These are phyloP conservation scores for Hyperopisus bebe DNA, from an alignment of 2,113 vertebrate genomes.

Conservation along the genomic window DNA sequence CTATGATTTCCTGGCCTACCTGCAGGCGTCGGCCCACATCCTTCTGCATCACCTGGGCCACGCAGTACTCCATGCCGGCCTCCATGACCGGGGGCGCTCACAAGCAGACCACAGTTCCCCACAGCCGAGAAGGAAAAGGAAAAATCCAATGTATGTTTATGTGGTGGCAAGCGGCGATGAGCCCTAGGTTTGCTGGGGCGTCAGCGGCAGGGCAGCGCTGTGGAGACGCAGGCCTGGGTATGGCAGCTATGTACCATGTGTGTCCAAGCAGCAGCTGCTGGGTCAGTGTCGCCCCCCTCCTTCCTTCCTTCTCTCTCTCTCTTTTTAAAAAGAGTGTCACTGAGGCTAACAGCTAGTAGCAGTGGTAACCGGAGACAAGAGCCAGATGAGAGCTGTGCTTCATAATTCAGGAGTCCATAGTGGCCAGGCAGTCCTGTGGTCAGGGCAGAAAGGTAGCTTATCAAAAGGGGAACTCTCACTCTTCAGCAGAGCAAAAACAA, in stretches of 20 bases:
- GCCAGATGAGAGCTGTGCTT: slow-evolving; percentile 55
- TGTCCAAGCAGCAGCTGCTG: slow-evolving; percentile 87
- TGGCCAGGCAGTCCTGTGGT: slow-evolving; percentile 31
- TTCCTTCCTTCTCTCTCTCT: slow-evolving; percentile 44
- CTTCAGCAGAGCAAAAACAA: neutral
- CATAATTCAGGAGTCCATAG: slow-evolving; percentile 73
- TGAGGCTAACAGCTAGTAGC: slow-evolving; percentile 70
- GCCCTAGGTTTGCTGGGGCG: slow-evolving; percentile 55
- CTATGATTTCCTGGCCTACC: slow-evolving; percentile 89
- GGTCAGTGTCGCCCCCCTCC: slow-evolving; percentile 26
- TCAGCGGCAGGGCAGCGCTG: slow-evolving; percentile 69
- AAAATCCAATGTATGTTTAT: slow-evolving; percentile 36
- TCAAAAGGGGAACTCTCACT: neutral
- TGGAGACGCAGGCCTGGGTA: slow-evolving; percentile 79
- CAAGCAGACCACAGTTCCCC: slow-evolving; percentile 33
- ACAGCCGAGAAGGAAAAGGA: slow-evolving; percentile 40
- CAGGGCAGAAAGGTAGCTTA: slow-evolving; percentile 12
- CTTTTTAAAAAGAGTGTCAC: slow-evolving; percentile 43
- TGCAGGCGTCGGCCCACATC: slow-evolving; percentile 90
- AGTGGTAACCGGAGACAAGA: slow-evolving; percentile 44
- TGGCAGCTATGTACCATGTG: slow-evolving; percentile 98
- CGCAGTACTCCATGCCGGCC: slow-evolving; percentile 87
- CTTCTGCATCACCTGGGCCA: slow-evolving; percentile 89
- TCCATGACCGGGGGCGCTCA: slow-evolving; percentile 62
- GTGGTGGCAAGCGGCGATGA: slow-evolving; percentile 52